Evolutionary conservation across 2,797 vertebrate genomes (phyloP), one percentile per base, ranked within the genome.

Genomic region (Thripadectes ignobilis): DNA sequence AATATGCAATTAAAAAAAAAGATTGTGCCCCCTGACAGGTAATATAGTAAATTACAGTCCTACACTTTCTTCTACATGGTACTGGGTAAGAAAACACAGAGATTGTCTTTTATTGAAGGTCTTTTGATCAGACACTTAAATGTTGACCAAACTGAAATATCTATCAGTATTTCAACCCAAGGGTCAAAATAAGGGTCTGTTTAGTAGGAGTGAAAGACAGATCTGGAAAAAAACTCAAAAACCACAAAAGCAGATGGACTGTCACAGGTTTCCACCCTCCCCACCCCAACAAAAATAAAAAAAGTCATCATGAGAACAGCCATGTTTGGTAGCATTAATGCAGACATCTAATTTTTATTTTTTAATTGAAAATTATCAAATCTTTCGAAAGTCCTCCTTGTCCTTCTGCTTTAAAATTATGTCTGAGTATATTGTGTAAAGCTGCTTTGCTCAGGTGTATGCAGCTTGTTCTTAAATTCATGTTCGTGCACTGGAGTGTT

Each of bases 1-100:
- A 92, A 74, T 54, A 43, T 12, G 49, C 41, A 91, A 92, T 92
- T 85, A 76, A 81, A 78, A 82, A 72, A 67, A 58, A 57, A 46
- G 18, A 39, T n/a, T 76, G 8, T 41, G 51, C 46, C 78, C 18
- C 21, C 30, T 7, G 66, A 32, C 55, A 88, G 43, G 30, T 78
- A 66, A 78, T 85, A 52, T 0, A 74, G 34, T 38, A 73, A 85
- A 87, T 80, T 89, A 43, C 34, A 78, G 8, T 73, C 72, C 39
- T 72, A 68, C 27, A 46, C 27, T 63, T 85, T 92, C 67, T 89
- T 91, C 72, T 73, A 20, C 75, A 77, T 91, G 19, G 69, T 90
- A 23, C 32, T 59, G 2, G 52, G 19, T 10, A 54, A 72, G 45
- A 68, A 85, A 88, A 45, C 19, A 45, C 19, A 45, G 45, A 45